Evolutionary conservation across 1,140 invertebrate genomes (phyloP), one percentile per base, ranked within the genome.

Genomic region (Dinothrombium tinctorium): DNA sequence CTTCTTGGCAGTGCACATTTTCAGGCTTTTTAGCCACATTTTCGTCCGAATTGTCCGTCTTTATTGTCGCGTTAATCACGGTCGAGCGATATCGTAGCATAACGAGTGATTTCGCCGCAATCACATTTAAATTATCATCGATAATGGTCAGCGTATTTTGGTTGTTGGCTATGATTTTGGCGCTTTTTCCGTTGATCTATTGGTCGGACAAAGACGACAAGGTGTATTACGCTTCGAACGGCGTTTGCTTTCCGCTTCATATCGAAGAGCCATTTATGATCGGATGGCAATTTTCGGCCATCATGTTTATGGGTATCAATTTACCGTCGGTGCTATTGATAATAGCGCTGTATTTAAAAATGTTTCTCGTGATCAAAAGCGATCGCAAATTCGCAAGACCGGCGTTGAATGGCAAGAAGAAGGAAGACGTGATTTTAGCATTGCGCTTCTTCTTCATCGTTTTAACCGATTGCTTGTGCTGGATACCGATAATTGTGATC

Each of bases 1-100:
- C 64, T 6, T 76, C 74, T 2, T 70, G 65, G 63, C 54, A 58
- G 1, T 78, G 74, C 54, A 69, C 65, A 0, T 48, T 65, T 4
- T 57, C 68, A 21, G 74, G 74, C 31, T 59, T 68, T 8, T 49
- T 74, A 12, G 72, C 72, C 1, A 73, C 76, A 55, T 67, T 64
- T 12, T 74, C 73, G 1, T 71, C 66, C 4, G 73, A 76, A 62
- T 66, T 70, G 37, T 77, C 75, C 0, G 67, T 80, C 48, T 54
- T 79, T 8, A 73, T 79, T 35, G 52, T 81, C 45, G 68, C 72
- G 0, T 70, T 76, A 43, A 74, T 80, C 62, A 76, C 76, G 1
- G 52, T 79, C 36, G 76, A 80, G 48, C 61, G 76, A 47, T 76
- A 52, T 36, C 43, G 46, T 17, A 48, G 46, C 23, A 51, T 52